These are phyloP conservation scores for Falco peregrinus DNA, from an alignment of 2,797 vertebrate species.

Conservation along the genomic window DNA sequence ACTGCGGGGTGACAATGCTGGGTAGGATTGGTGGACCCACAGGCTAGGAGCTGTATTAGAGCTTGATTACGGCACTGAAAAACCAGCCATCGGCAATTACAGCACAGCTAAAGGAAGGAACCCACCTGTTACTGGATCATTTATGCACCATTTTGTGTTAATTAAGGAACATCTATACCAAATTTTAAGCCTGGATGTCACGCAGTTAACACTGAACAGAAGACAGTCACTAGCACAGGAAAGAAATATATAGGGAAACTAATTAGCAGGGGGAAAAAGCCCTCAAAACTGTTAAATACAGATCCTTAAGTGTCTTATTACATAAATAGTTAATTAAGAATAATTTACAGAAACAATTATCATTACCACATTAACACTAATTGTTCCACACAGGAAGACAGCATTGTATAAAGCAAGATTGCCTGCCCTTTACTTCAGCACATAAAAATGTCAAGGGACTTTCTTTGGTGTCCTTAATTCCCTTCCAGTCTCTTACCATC, in stretches of 20 bases:
- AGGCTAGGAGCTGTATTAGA: background rate
- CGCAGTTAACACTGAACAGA: slow-evolving; percentile 12
- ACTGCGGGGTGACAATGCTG: background rate
- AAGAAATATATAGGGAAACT: slow-evolving; percentile 17
- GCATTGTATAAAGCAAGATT: slow-evolving; percentile 13
- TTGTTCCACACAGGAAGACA: slow-evolving; percentile 59
- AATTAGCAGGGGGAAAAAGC: background rate
- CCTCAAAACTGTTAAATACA: slow-evolving; percentile 47
- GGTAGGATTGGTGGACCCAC: background rate
- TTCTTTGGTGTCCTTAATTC: slow-evolving; percentile 28
- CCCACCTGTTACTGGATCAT: slow-evolving; percentile 9
- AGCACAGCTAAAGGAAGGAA: background rate
- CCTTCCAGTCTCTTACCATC: background rate
- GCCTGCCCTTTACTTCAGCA: slow-evolving; percentile 9
- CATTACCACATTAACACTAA: slow-evolving; percentile 59
- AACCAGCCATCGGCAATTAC: background rate
- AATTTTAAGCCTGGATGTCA: slow-evolving; percentile 21
- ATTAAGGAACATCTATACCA: slow-evolving; percentile 12
- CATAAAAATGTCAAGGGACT: slow-evolving; percentile 26
- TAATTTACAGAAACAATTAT: slow-evolving; percentile 68
- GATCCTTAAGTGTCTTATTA: slow-evolving; percentile 56
- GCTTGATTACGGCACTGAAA: background rate
- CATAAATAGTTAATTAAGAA: slow-evolving; percentile 69
- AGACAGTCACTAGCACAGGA: background rate
- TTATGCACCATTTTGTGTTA: slow-evolving; percentile 12